Evolutionary conservation across 2,797 vertebrate species (phyloP), one percentile per base, ranked within the genome.

Genomic region (Melanotaenia boesemani): DNA sequence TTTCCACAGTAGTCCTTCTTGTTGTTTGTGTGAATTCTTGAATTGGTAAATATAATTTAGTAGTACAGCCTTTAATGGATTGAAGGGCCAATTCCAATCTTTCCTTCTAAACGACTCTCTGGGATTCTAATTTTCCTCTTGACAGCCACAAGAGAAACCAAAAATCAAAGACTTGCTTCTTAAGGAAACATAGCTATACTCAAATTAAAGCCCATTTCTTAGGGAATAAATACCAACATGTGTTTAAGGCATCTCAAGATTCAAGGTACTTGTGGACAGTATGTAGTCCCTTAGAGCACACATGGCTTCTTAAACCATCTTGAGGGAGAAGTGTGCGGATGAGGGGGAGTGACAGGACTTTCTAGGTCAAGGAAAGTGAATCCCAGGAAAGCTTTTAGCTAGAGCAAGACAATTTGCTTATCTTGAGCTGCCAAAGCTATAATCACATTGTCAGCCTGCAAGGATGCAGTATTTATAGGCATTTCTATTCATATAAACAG

Each of bases 361-460:
- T 92, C 85, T 90, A 91, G 89, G 91, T 91, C 88, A 90, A 78
- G 71, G 81, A 84, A 87, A 91, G 86, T 81, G 89, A 89, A 90
- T 88, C 86, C 69, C 57, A 46, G 72, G 75, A 74, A 89, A 85
- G 85, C 88, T 86, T 91, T 89, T 88, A 89, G 84, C 86, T 80
- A 70, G 63, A 89, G 88, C 79, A 84, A 90, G 82, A 79, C 55
- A 44, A 88, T 88, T 91, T 91, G 75, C 91, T 93, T 91, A 91
- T 92, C 90, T 89, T 70, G 65, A 80, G 80, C 84, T 80, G 82
- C 89, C 89, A 90, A 92, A 90, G 86, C 88, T 80, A 72, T 89
- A 92, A 92, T 92, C 87, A 89, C 86, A 87, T 91, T 93, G 90
- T 87, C 84, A 83, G 88, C 89, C 85, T 81, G 81, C 77, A 84